Percentiles rank a stretch among this genome's conserved stretches.
phyloP scores from a whole-genome alignment of 2,113 vertebrate genomes.

The Chaetorhynchus papuensis region DNA sequence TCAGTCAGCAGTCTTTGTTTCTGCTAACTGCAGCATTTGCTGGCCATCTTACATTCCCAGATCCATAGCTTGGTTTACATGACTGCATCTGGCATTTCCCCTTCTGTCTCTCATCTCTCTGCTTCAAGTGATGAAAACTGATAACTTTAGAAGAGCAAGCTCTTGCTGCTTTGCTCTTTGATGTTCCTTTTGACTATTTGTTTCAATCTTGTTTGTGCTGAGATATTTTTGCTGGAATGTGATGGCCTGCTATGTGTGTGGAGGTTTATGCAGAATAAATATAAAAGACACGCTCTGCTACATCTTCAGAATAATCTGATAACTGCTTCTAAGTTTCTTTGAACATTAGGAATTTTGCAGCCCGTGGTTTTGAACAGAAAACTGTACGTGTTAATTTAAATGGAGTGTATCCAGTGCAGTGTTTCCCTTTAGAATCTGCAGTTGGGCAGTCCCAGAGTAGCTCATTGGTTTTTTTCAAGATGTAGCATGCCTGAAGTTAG shows the following conservation, averaged over 20 bases:
- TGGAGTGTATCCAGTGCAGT: neutral
- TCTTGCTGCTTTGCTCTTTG: neutral
- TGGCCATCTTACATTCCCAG: neutral
- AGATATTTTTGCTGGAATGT: neutral
- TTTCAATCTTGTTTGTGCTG: neutral
- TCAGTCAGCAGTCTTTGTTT: neutral
- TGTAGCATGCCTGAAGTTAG: neutral
- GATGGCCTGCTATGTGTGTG: neutral
- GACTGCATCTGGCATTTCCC: neutral
- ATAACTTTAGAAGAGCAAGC: neutral
- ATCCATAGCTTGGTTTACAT: neutral
- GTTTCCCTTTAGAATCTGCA: neutral
- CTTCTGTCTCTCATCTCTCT: neutral
- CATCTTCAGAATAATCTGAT: neutral
- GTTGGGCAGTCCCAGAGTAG: fast-evolving
- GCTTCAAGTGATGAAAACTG: neutral
- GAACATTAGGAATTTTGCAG: neutral
- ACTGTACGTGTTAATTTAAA: neutral
- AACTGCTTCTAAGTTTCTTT: neutral
- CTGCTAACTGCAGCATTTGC: neutral
- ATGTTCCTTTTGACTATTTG: neutral
- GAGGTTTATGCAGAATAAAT: neutral
- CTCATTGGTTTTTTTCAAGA: neutral
- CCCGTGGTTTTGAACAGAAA: neutral
- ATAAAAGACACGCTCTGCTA: neutral